Percentiles rank a stretch among this genome's conserved stretches.
Conservation (phyloP, 2,113 vertebrate genomes). For the Naja naja region DNA sequence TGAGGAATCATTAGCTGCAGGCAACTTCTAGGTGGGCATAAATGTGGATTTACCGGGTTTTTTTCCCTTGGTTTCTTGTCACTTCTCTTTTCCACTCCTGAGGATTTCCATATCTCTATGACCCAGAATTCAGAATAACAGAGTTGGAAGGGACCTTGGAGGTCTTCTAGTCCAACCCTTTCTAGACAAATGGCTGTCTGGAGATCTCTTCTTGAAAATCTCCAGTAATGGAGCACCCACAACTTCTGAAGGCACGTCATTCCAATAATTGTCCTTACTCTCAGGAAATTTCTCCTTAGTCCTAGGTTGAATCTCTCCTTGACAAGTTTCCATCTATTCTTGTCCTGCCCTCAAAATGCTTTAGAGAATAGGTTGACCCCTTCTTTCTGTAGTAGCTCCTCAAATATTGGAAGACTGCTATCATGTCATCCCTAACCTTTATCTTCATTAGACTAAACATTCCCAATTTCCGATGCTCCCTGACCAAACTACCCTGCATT, state of each 20-base stretch:
- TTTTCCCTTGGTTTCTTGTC: background rate
- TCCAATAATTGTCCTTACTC: background rate
- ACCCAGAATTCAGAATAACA: background rate
- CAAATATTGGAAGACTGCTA: no score
- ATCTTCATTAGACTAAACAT: background rate
- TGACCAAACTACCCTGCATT: background rate
- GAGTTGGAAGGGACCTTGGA: background rate
- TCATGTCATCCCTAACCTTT: no score
- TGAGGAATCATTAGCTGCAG: background rate
- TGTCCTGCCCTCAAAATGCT: no score
- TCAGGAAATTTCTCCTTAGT: background rate
- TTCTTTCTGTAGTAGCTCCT: background rate
- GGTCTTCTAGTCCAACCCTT: background rate
- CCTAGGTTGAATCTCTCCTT: background rate
- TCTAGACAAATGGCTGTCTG: background rate
- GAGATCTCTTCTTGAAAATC: background rate
- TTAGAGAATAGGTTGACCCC: no score
- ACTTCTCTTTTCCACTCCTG: background rate
- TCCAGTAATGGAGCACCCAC: background rate
- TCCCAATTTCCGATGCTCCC: background rate
- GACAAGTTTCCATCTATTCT: no score
- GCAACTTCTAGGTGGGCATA: background rate
- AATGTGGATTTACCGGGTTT: no score
- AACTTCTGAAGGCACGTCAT: no score
- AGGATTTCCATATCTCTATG: background rate